Base-by-base conservation (phyloP, 2,113 vertebrate genomes). In the Sorex fumeus region DNA sequence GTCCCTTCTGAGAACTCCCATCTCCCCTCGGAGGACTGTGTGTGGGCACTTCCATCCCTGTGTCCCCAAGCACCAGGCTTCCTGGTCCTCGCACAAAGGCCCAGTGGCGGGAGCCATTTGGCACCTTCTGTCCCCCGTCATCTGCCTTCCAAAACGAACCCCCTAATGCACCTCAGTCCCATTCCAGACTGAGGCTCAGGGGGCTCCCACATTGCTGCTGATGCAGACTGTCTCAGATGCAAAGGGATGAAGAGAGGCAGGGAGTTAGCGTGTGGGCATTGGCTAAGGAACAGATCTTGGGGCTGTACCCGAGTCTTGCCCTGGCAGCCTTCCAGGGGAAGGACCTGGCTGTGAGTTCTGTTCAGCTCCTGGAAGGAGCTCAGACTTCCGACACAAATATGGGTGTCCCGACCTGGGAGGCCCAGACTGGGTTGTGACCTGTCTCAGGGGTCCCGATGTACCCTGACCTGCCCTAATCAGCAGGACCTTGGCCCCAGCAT, bases 91-190 rank as follows among this genome's bases (percentile, higher is more conserved):
- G 3, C 5, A 1, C 16, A 3, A 45, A 36, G 27, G 25, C 15
- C 47, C 36, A 25, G 8, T 4, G 3, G 3, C 53, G 12, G 32
- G 19, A 72, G 25, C 28, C 21, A 11, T n/a, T 12, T 28, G 60
- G 19, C 36, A 40, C n/a, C 34, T 0, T 0, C 1, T 18, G 1
- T 3, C 70, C 13, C 57, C 47, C 8, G n/a, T n/a, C n/a, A n/a
- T 1, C 27, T 23, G 4, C 50, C 80, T 86, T 74, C 34, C 4
- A 8, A 83, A 70, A 32, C 16, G 30, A 8, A 50, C 19, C 8
- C 64, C 19, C 8, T 13, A 15, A 27, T 12, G 16, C 0, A 0
- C n/a, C 25, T 6, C 1, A 28, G 45, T 11, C 16, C 45, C 40
- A n/a, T n/a, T 30, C 53, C 70, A 47, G 70, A 28, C 3, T 1